These are phyloP conservation scores for Poicephalus meyeri DNA, from an alignment of 2,113 vertebrate genomes.

Conservation along the genomic window DNA sequence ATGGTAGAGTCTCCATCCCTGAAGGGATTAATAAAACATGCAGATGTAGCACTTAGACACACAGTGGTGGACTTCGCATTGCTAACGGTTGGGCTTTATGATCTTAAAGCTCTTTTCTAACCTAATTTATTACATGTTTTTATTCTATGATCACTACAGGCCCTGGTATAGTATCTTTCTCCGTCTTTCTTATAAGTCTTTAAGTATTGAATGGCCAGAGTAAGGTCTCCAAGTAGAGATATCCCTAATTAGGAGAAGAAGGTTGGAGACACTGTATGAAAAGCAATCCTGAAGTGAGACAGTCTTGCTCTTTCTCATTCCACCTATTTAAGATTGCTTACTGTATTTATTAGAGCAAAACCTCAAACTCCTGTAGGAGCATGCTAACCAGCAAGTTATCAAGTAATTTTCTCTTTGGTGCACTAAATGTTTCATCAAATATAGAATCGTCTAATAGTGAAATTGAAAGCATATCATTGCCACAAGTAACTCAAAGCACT, in stretches of 20 bases:
- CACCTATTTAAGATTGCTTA: neutral
- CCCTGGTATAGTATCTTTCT: neutral
- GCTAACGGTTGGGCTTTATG: too few relatives aligned
- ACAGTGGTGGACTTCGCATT: neutral
- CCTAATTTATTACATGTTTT: neutral
- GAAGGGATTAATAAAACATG: neutral
- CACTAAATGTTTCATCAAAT: neutral
- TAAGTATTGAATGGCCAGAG: neutral
- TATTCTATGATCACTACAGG: neutral
- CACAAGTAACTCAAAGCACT: neutral
- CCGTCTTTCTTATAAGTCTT: neutral
- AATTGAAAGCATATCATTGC: neutral
- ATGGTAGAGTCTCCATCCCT: too few relatives aligned
- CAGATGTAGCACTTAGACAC: too few relatives aligned
- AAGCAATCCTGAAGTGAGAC: neutral
- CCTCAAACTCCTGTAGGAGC: neutral
- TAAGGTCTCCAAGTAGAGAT: neutral
- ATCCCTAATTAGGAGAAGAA: neutral
- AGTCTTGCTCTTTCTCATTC: neutral
- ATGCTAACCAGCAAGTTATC: neutral
- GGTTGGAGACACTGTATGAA: neutral
- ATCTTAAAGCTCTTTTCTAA: neutral
- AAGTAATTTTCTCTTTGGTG: neutral
- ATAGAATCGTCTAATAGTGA: neutral
- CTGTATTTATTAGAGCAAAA: neutral